Conservation (phyloP, 2,888 invertebrate species). For the Drosophila algonquin region DNA sequence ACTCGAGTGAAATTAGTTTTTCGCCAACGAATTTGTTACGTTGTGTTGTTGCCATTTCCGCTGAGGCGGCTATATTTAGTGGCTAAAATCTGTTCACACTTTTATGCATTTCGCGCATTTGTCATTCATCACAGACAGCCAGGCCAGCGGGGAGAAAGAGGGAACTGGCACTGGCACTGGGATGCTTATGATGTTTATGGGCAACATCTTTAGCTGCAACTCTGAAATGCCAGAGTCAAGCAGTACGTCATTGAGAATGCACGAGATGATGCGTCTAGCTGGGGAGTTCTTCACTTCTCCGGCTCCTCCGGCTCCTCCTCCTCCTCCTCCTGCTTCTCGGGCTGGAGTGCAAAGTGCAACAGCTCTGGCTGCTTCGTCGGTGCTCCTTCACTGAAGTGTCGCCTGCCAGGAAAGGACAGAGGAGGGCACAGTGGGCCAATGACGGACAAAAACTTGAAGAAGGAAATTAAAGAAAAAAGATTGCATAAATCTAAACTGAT, state of each 20-base stretch:
- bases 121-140: constrained; percentile 62
- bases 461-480: too few species aligned
- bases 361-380: constrained; percentile 45
- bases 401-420: constrained; percentile 31
- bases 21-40: constrained; percentile 11
- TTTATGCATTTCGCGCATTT: constrained; percentile 63
- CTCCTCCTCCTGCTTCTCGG: constrained; percentile 28
- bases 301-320: constrained; percentile 3
- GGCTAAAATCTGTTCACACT: constrained; percentile 58
- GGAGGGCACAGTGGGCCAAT: constrained; percentile 23
- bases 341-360: constrained; percentile 76
- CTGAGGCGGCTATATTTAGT: constrained; percentile 58
- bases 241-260: constrained; percentile 65
- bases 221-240: constrained; percentile 66
- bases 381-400: constrained; percentile 38
- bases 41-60: constrained; percentile 9
- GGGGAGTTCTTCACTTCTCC: constrained; percentile 21
- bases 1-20: constrained; percentile 46
- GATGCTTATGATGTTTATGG: constrained; percentile 21
- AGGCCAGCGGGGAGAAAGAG: not conserved
- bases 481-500: too few species aligned
- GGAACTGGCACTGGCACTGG: not conserved
- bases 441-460: not conserved
- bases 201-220: constrained; percentile 21
- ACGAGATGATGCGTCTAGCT: constrained; percentile 10